Percentiles rank a stretch among this genome's conserved stretches.
phyloP scores from a whole-genome alignment of 1,140 invertebrate species.

The Drosophila pseudoobscura region DNA sequence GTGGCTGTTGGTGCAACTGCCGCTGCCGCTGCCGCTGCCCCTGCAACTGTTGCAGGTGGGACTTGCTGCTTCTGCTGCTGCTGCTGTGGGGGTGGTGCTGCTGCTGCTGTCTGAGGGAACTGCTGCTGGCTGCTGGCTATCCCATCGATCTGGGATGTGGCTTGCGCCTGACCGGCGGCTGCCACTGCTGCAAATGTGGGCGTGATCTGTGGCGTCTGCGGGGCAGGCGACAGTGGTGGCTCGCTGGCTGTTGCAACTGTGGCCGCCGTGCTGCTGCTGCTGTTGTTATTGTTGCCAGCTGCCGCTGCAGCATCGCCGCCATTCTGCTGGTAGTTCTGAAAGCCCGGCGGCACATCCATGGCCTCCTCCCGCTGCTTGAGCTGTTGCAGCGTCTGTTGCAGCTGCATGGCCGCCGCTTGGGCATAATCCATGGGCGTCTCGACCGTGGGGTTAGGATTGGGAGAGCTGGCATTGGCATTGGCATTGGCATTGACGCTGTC shows the following conservation, averaged over 20 bases:
- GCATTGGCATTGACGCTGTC: constrained; percentile 73
- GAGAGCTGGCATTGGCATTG: constrained; percentile 65
- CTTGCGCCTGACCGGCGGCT: constrained; percentile 47
- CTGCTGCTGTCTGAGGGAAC: constrained; percentile 45
- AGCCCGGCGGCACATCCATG: constrained; percentile 58
- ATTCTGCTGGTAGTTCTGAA: constrained; percentile 74
- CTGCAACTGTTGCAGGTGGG: constrained; percentile 31
- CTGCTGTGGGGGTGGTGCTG: constrained; percentile 41
- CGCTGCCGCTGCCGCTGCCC: constrained; percentile 3
- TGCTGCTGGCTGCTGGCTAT: constrained; percentile 35
- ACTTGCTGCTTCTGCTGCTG: constrained; percentile 51
- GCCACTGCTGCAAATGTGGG: constrained; percentile 65
- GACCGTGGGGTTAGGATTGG: constrained; percentile 51
- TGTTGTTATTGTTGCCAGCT: constrained; percentile 30
- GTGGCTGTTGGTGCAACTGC: constrained; percentile 2
- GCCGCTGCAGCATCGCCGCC: constrained; percentile 43
- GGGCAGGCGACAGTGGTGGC: constrained; percentile 50
- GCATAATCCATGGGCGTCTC: constrained; percentile 72
- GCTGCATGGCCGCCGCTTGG: constrained; percentile 69
- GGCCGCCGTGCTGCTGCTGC: constrained; percentile 35
- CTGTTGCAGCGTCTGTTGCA: constrained; percentile 75
- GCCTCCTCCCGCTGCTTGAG: constrained; percentile 76
- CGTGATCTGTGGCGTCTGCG: constrained; percentile 47
- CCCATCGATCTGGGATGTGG: constrained; percentile 70
- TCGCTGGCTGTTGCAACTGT: constrained; percentile 26